These are phyloP conservation scores for Sandelia bainsii DNA, from an alignment of 2,797 vertebrate species.

Conservation along the genomic window DNA sequence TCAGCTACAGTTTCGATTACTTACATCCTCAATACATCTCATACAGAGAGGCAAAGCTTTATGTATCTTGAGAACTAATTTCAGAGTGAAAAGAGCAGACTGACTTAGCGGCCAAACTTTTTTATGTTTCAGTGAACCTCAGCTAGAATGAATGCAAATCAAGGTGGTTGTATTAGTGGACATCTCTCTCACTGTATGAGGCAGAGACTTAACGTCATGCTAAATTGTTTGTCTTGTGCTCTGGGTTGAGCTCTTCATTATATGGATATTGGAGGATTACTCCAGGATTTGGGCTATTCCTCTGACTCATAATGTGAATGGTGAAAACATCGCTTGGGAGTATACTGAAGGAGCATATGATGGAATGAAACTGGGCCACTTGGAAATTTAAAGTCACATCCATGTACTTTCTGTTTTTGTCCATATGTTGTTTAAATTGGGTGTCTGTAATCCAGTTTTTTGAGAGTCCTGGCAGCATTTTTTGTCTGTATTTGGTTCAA, in stretches of 20 bases:
- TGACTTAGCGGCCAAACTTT: conserved; percentile 79
- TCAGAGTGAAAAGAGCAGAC: conserved; percentile 76
- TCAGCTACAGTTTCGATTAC: conserved; percentile 61
- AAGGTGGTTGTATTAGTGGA: conserved; percentile 83
- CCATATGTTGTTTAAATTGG: neutral
- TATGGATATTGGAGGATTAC: conserved; percentile 81
- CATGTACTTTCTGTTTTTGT: conserved; percentile 1
- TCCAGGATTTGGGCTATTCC: conserved; percentile 84
- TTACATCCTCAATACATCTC: conserved; percentile 45
- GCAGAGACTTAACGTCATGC: conserved; percentile 76
- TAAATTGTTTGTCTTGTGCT: conserved; percentile 87
- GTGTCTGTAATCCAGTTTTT: neutral
- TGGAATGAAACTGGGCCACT: conserved; percentile 30
- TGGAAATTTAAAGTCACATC: conserved; percentile 22
- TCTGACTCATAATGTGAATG: conserved; percentile 83
- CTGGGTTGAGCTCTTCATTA: conserved; percentile 90
- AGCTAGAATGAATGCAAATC: conserved; percentile 83
- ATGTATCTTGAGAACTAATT: conserved; percentile 42
- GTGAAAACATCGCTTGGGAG: conserved; percentile 48
- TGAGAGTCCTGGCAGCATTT: neutral
- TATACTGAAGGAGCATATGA: conserved; percentile 41
- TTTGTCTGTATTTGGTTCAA: neutral
- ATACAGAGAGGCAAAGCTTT: conserved; percentile 59
- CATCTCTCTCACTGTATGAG: conserved; percentile 80
- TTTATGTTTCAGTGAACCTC: conserved; percentile 71